Conservation (phyloP, 2,113 vertebrate genomes). For the Pogona vitticeps region DNA sequence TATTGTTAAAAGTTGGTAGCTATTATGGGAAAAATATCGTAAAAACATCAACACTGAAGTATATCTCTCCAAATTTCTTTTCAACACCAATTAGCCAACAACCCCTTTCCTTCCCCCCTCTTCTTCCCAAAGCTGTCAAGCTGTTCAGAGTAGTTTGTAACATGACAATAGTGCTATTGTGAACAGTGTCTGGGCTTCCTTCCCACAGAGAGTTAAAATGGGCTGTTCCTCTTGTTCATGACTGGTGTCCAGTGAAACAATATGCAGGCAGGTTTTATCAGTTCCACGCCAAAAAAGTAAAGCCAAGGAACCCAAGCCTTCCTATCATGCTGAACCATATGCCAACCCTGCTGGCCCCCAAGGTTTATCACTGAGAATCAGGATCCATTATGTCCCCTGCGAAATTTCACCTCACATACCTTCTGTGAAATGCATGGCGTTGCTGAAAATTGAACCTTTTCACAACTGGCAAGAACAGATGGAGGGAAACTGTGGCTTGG, state of each 20-base stretch:
- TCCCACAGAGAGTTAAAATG: conserved; percentile 87
- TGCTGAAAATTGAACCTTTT: conserved; percentile 80
- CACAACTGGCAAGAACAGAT: conserved; percentile 92
- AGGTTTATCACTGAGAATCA: conserved; percentile 93
- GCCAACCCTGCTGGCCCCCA: conserved; percentile 92
- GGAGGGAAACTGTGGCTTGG: conserved; percentile 82
- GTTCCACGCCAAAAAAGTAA: conserved; percentile 87
- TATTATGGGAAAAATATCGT: conserved; percentile 46
- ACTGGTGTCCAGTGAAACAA: conserved; percentile 89
- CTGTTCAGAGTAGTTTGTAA: conserved; percentile 86
- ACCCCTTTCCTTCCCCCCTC: conserved; percentile 60
- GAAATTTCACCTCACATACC: conserved; percentile 85
- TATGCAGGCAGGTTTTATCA: conserved; percentile 95
- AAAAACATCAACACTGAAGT: conserved; percentile 74
- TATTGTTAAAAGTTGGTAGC: conserved; percentile 46
- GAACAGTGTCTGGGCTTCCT: conserved; percentile 85
- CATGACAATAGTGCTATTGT: conserved; percentile 93
- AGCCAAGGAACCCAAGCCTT: conserved; percentile 86
- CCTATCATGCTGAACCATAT: conserved; percentile 97
- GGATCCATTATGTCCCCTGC: conserved; percentile 82
- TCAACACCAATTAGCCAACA: conserved; percentile 84
- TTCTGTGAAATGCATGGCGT: conserved; percentile 82
- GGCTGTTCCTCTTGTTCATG: conserved; percentile 83
- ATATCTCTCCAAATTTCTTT: conserved; percentile 72
- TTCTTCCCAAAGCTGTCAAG: conserved; percentile 79